Evolutionary conservation across 1,140 invertebrate genomes (phyloP).

Genomic region (Plodia interpunctella): DNA sequence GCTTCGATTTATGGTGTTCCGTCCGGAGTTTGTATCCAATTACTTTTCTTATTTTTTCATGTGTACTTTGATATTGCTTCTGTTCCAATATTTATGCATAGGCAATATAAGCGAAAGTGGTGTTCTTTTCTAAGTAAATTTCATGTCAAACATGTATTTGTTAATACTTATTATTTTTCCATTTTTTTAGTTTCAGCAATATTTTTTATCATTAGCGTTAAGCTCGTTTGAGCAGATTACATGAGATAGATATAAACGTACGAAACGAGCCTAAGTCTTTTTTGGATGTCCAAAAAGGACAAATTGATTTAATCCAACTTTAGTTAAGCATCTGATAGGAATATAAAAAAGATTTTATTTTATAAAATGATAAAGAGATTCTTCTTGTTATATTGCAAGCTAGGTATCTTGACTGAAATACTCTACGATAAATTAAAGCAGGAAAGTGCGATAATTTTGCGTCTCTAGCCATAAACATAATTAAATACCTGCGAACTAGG

Average conservation of each 20-base stretch:
- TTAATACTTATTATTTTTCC: no score
- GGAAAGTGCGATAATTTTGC: no score
- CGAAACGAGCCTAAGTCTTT: neutral
- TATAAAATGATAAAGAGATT: neutral
- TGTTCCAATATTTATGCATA: neutral
- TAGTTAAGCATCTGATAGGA: neutral
- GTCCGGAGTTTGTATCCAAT: neutral
- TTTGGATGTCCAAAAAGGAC: neutral
- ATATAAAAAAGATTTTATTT: neutral
- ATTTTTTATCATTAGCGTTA: neutral
- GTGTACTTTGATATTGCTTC: neutral
- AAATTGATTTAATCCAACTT: constrained; percentile 8
- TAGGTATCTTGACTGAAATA: no score
- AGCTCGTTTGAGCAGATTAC: constrained; percentile 7
- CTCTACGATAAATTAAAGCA: no score
- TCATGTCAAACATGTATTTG: no score
- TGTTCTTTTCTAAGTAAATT: no score
- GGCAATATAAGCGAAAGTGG: no score
- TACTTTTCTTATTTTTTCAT: neutral
- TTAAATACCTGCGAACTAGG: no score
- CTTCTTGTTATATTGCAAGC: no score
- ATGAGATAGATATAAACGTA: neutral
- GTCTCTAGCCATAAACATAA: no score
- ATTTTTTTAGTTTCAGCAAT: neutral
- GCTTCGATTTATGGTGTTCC: constrained; percentile 39